A percentile compares a stretch with the other conserved stretches of the same genome.
These are phyloP conservation scores for Oceanodroma tethys DNA, from an alignment of 2,113 vertebrate species.

Conservation along the genomic window DNA sequence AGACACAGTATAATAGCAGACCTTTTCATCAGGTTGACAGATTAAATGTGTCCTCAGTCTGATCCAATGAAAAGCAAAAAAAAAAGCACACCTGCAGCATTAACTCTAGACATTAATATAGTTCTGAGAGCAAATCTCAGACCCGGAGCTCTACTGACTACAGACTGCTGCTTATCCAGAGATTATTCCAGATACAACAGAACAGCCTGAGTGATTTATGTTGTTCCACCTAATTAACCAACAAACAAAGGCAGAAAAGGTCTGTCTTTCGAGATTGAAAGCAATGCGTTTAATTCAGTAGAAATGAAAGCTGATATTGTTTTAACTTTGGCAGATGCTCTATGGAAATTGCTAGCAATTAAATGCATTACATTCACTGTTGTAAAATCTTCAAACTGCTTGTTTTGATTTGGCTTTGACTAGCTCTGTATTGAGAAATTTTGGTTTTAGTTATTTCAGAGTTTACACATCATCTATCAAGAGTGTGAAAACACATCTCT, in stretches of 20 bases:
- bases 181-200: slow-evolving; percentile 25
- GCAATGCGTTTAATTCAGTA: not conserved
- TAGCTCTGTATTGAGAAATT: not conserved
- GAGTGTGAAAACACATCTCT: slow-evolving; percentile 12
- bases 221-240: slow-evolving; percentile 49
- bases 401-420: slow-evolving; percentile 38
- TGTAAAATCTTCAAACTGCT: slow-evolving; percentile 28
- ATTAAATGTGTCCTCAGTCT: not conserved
- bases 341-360: slow-evolving; percentile 27
- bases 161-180: not conserved
- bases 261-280: slow-evolving; percentile 25
- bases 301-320: slow-evolving; percentile 47
- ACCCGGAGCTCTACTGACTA: not conserved
- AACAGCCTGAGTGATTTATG: slow-evolving; percentile 9
- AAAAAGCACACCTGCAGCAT: not conserved
- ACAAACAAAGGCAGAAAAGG: slow-evolving; percentile 44
- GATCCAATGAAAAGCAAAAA: not conserved
- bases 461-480: slow-evolving; percentile 5
- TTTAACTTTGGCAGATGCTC: slow-evolving; percentile 42
- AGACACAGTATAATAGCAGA: not conserved
- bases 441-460: not conserved
- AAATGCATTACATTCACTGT: not conserved
- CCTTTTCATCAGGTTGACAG: not conserved
- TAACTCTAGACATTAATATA: not conserved
- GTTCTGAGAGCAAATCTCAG: not conserved